A percentile compares a stretch with the other conserved stretches of the same genome.
Conservation (phyloP, 2,113 vertebrate species). For the Gallinago undulata region DNA sequence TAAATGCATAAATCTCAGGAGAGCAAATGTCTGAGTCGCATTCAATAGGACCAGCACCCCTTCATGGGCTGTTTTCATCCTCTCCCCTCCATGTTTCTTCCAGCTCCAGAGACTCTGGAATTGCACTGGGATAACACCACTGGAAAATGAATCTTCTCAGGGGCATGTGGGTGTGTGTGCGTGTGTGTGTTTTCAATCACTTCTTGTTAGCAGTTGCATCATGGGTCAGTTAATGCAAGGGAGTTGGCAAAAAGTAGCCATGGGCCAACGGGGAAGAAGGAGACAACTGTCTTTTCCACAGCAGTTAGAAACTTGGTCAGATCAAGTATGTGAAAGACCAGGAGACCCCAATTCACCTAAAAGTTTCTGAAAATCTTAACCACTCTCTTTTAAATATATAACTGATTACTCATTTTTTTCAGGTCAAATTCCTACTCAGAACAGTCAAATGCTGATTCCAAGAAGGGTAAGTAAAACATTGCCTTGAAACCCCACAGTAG, state of each 20-base stretch:
- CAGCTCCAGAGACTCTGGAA: background rate
- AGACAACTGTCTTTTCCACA: background rate
- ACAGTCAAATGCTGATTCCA: background rate
- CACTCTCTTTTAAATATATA: background rate
- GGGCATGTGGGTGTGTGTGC: background rate
- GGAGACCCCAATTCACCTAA: background rate
- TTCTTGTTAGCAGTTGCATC: background rate
- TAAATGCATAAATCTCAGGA: fast-evolving
- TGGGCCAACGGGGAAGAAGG: background rate
- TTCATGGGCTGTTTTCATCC: background rate
- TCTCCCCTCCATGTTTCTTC: background rate
- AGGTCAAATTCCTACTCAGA: background rate
- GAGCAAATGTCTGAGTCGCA: background rate
- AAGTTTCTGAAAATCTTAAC: background rate
- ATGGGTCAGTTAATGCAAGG: background rate
- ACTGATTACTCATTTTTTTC: background rate
- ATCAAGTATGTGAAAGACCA: background rate
- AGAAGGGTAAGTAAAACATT: background rate
- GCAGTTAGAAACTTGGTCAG: background rate
- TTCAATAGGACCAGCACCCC: background rate
- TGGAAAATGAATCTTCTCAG: background rate
- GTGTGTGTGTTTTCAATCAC: background rate
- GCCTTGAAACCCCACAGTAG: background rate
- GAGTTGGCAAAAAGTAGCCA: background rate
- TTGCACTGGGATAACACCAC: background rate